phyloP scores from a whole-genome alignment of 2,113 vertebrate species.

The Rhinoderma darwinii region DNA sequence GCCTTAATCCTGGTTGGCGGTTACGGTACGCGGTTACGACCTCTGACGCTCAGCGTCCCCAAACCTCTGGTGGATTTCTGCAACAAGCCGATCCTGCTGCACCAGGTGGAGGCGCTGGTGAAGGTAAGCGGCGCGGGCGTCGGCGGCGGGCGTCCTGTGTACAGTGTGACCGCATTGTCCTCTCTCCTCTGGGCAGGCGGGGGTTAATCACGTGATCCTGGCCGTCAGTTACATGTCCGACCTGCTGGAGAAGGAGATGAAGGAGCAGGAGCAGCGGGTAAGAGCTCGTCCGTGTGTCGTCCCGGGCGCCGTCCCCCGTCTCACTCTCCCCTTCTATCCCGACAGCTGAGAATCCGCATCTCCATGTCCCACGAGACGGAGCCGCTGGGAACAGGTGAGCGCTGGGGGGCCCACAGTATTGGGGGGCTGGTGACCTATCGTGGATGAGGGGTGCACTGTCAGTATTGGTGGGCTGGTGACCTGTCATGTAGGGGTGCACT shows the following conservation, averaged over 20 bases:
- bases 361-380: conserved; percentile 96
- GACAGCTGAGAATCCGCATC: conserved; percentile 89
- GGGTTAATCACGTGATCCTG: conserved; percentile 90
- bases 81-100: conserved; percentile 93
- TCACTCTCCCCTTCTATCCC: conserved; percentile 23
- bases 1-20: conserved; percentile 94
- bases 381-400: conserved; percentile 91
- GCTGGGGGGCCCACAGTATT: too few relatives aligned
- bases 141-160: neutral
- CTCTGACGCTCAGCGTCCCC: conserved; percentile 91
- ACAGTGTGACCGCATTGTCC: neutral
- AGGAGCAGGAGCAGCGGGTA: conserved; percentile 89
- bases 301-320: neutral
- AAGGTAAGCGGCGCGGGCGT: conserved; percentile 73
- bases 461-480: too few relatives aligned
- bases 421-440: neutral
- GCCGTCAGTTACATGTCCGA: conserved; percentile 98
- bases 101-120: conserved; percentile 92
- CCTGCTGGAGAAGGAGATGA: conserved; percentile 92
- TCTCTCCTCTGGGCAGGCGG: conserved; percentile 75
- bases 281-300: conserved; percentile 40
- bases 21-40: conserved; percentile 91
- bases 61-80: conserved; percentile 96
- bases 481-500: too few relatives aligned
- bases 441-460: too few relatives aligned